phyloP scores from a whole-genome alignment of 35 echinoderm and acorn worm species.

The Ophioderma brevispina region DNA sequence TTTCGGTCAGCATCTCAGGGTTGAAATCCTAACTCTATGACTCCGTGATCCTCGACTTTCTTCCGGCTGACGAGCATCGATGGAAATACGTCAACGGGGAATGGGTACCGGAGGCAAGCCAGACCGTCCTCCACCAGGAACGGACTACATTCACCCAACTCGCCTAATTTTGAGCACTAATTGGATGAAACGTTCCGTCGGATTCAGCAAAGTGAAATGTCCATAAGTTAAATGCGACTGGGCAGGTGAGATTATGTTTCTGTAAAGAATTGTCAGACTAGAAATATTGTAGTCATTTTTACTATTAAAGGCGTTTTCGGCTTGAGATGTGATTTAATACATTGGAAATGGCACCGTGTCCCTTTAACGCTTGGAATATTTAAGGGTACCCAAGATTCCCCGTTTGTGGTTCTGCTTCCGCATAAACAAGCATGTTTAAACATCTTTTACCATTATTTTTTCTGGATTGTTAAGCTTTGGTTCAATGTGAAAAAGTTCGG shows the following conservation, averaged over 20 bases:
- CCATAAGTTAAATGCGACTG: constrained; percentile 90
- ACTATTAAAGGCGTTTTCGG: too few relatives aligned
- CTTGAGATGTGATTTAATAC: too few relatives aligned
- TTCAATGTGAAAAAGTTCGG: too few relatives aligned
- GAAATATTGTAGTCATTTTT: too few relatives aligned
- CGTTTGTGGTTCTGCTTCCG: too few relatives aligned
- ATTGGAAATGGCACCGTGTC: too few relatives aligned
- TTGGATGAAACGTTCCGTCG: constrained; percentile 89
- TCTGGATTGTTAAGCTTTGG: too few relatives aligned
- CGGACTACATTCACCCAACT: constrained; percentile 91
- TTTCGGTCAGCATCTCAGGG: constrained; percentile 63
- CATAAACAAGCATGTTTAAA: too few relatives aligned
- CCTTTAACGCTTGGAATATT: too few relatives aligned
- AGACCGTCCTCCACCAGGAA: constrained; percentile 72
- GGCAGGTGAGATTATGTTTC: constrained; percentile 63
- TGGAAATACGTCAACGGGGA: constrained; percentile 99
- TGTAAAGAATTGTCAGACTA: too few relatives aligned
- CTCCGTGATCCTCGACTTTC: constrained; percentile 88
- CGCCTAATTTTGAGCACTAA: constrained; percentile 93
- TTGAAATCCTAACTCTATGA: constrained; percentile 97
- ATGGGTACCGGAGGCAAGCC: constrained; percentile 97
- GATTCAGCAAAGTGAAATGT: constrained; percentile 94
- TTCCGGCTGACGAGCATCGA: constrained; percentile 78
- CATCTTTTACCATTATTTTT: too few relatives aligned
- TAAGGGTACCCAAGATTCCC: too few relatives aligned